Conservation (phyloP, 2,888 invertebrate species). For the Callyntrura sp. region DNA sequence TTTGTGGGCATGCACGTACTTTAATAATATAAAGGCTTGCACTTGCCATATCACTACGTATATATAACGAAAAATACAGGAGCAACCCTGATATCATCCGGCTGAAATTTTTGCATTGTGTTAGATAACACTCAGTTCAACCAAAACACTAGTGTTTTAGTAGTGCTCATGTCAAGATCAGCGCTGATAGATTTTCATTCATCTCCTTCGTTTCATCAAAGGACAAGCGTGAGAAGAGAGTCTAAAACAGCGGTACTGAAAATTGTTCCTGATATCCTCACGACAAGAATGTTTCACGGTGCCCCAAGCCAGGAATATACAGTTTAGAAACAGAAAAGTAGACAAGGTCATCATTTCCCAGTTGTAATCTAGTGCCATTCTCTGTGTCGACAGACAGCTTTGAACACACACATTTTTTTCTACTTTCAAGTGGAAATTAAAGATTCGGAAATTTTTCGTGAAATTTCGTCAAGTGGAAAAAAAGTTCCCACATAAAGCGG, state of each 20-base stretch:
- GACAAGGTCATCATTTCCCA: constrained; percentile 60
- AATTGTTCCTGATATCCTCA: not conserved
- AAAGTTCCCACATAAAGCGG: constrained; percentile 72
- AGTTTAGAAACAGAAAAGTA: constrained; percentile 17
- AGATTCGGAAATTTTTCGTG: constrained; percentile 26
- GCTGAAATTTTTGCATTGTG: constrained; percentile 67
- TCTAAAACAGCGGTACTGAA: no score
- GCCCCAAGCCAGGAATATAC: constrained; percentile 68
- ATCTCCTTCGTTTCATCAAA: not conserved
- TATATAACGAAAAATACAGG: constrained; percentile 36
- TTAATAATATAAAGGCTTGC: not conserved
- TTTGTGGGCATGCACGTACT: constrained; percentile 58
- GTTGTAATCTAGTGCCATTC: not conserved
- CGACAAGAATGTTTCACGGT: constrained; percentile 62
- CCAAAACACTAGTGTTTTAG: constrained; percentile 67
- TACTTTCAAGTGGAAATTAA: constrained; percentile 39
- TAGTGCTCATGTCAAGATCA: constrained; percentile 56
- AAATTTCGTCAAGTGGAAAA: constrained; percentile 71
- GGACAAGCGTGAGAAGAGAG: no score
- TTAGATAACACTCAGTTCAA: constrained; percentile 51
- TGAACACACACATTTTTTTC: constrained; percentile 38
- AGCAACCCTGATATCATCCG: constrained; percentile 75
- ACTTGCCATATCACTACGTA: not conserved
- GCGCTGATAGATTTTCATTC: constrained; percentile 15
- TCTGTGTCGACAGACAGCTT: constrained; percentile 32